phyloP scores from a whole-genome alignment of 1,140 invertebrate species.

The Orius laevigatus region DNA sequence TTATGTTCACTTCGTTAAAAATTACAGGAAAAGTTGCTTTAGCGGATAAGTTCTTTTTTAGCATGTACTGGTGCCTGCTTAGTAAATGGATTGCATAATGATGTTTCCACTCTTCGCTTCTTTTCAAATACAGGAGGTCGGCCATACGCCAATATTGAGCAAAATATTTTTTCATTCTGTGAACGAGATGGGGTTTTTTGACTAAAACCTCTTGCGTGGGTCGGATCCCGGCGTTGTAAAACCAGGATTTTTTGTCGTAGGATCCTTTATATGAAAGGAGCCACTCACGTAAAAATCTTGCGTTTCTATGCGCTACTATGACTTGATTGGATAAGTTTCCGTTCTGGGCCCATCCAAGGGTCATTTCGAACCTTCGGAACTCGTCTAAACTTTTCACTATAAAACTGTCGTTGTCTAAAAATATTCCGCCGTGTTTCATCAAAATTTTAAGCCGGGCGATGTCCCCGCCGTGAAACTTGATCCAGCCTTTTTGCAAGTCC shows the following conservation, averaged over 20 bases:
- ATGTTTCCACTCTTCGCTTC: slow-evolving; percentile 12
- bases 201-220: slow-evolving; percentile 22
- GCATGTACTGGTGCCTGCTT: slow-evolving; percentile 11
- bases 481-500: slow-evolving; percentile 7
- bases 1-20: slow-evolving; percentile 14
- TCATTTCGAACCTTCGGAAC: slow-evolving; percentile 26
- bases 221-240: slow-evolving; percentile 24
- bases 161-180: slow-evolving; percentile 9
- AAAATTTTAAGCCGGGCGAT: slow-evolving; percentile 18
- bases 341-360: slow-evolving; percentile 26
- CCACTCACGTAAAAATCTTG: slow-evolving; percentile 24
- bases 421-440: slow-evolving; percentile 21
- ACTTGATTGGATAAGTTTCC: slow-evolving; percentile 19
- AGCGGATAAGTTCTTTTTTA: slow-evolving; percentile 9
- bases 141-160: background rate
- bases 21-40: slow-evolving; percentile 9
- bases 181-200: slow-evolving; percentile 12
- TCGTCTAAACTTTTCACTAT: slow-evolving; percentile 18
- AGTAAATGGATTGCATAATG: slow-evolving; percentile 14
- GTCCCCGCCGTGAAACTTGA: slow-evolving; percentile 19
- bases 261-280: slow-evolving; percentile 22
- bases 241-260: slow-evolving; percentile 23
- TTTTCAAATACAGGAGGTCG: slow-evolving; percentile 1
- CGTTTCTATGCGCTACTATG: slow-evolving; percentile 21
- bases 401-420: slow-evolving; percentile 21